These are phyloP conservation scores for Stichopus horrens DNA, from an alignment of 53 echinoderm and acorn worm species.

Conservation along the genomic window DNA sequence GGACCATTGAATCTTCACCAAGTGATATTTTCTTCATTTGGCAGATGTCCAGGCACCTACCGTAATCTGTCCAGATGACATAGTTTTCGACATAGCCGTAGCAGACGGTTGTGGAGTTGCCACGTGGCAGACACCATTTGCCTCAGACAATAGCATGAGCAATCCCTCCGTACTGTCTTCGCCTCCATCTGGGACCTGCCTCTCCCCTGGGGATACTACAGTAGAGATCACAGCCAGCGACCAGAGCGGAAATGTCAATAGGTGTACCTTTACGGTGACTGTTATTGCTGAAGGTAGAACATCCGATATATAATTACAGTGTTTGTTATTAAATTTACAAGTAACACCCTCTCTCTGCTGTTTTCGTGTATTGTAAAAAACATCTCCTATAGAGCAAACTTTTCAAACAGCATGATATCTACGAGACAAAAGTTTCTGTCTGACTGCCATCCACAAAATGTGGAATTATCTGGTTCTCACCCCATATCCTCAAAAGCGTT, in stretches of 20 bases:
- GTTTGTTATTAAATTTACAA: no score
- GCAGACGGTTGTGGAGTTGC: neutral
- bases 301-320: neutral
- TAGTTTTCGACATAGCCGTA: neutral
- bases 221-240: neutral
- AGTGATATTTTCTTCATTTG: neutral
- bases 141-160: neutral
- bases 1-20: no score
- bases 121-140: neutral
- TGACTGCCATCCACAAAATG: no score
- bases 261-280: conserved; percentile 25
- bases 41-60: conserved; percentile 14
- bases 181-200: neutral
- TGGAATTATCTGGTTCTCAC: no score
- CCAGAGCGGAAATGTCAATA: conserved; percentile 3
- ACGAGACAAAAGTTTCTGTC: no score
- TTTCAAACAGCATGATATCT: no score
- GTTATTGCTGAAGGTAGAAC: conserved; percentile 9
- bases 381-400: no score
- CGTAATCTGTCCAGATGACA: neutral
- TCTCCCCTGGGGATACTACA: neutral
- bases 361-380: no score
- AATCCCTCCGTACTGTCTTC: neutral
- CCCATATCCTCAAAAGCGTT: no score
- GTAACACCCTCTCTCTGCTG: no score